phyloP scores from a whole-genome alignment of 2,888 invertebrate genomes.

The Luffia ferchaultella region DNA sequence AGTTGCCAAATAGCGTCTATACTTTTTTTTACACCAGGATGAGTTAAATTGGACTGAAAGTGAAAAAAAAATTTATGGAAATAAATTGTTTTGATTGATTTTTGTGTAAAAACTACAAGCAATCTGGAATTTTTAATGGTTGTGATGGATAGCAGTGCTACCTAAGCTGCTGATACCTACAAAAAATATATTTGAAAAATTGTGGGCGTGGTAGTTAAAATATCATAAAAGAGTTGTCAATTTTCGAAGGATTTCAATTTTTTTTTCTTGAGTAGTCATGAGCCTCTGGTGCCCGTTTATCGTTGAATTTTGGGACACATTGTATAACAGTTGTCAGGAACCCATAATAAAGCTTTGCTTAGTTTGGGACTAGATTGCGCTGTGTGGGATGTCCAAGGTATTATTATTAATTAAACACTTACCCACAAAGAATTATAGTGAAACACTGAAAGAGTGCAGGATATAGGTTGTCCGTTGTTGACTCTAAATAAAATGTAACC shows the following conservation, averaged over 20 bases:
- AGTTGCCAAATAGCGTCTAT: neutral
- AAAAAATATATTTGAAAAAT: neutral
- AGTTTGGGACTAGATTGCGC: too few species aligned
- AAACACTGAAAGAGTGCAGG: slow-evolving; percentile 93
- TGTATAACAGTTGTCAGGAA: too few species aligned
- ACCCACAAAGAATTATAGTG: slow-evolving; percentile 90
- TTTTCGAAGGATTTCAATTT: neutral
- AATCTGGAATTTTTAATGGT: too few species aligned
- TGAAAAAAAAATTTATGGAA: neutral
- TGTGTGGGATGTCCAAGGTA: too few species aligned
- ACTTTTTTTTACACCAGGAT: neutral
- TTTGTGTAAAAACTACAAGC: neutral
- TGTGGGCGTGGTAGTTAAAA: neutral
- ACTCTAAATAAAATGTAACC: slow-evolving; percentile 23
- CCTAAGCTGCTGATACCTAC: neutral
- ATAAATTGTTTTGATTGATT: neutral
- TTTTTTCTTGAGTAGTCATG: neutral
- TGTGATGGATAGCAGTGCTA: too few species aligned
- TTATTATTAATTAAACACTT: slow-evolving; percentile 43
- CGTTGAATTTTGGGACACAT: too few species aligned
- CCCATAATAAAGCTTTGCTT: too few species aligned
- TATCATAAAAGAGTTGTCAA: neutral
- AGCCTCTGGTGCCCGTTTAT: too few species aligned
- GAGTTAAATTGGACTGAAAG: neutral
- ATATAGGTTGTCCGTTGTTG: slow-evolving; percentile 80